Percentiles rank a stretch among this genome's conserved stretches.
Conservation (phyloP, 2,888 invertebrate genomes). For the Petrophora chlorosata region DNA sequence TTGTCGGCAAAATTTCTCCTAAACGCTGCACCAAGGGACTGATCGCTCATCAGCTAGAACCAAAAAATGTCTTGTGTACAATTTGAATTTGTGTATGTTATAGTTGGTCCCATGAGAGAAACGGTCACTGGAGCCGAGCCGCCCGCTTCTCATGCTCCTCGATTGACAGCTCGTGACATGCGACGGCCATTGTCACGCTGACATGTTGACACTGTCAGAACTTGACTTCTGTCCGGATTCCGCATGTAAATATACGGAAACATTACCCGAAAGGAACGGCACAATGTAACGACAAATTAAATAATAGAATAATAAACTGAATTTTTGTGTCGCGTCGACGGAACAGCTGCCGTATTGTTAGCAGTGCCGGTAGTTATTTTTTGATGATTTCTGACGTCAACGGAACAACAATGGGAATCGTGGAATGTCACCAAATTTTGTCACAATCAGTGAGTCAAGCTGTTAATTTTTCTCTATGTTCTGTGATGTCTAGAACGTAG, state of each 20-base stretch:
- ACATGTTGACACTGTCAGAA: slow-evolving; percentile 82
- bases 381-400: slow-evolving; percentile 50
- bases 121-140: slow-evolving; percentile 45
- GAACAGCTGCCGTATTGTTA: slow-evolving; percentile 64
- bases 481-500: too few species aligned
- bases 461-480: too few species aligned
- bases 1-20: slow-evolving; percentile 19
- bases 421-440: background rate
- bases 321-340: slow-evolving; percentile 46
- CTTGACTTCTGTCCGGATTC: slow-evolving; percentile 81
- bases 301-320: slow-evolving; percentile 76
- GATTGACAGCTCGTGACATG: slow-evolving; percentile 77
- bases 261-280: slow-evolving; percentile 59
- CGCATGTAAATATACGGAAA: slow-evolving; percentile 80
- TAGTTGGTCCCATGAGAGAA: slow-evolving; percentile 61
- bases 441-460: too few species aligned
- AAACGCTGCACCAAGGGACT: slow-evolving; percentile 53
- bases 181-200: slow-evolving; percentile 78
- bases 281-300: slow-evolving; percentile 81
- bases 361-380: slow-evolving; percentile 28
- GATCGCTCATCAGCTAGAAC: slow-evolving; percentile 64
- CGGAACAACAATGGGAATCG: slow-evolving; percentile 24
- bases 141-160: slow-evolving; percentile 76
- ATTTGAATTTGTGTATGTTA: slow-evolving; percentile 50
- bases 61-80: slow-evolving; percentile 62